Evolutionary conservation across 2,113 vertebrate genomes (phyloP).

Genomic region (Tiliqua scincoides): DNA sequence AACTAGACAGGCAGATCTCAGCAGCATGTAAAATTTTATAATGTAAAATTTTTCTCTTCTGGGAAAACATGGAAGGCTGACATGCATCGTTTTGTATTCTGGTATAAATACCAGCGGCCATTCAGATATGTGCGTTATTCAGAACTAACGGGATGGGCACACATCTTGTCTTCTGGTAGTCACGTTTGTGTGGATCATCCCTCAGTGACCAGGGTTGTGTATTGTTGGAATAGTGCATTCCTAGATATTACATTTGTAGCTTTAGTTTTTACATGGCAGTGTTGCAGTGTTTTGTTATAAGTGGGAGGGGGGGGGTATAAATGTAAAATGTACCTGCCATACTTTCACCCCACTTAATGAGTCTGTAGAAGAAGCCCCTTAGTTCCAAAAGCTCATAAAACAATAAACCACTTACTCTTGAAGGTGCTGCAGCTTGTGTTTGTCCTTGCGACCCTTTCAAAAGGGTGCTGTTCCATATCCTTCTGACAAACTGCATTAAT

Average conservation of each 20-base stretch:
- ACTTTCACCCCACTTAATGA: neutral
- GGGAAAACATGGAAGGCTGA: neutral
- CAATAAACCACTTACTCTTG: conserved; percentile 17
- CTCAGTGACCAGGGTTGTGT: neutral
- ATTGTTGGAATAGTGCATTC: neutral
- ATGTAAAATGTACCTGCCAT: neutral
- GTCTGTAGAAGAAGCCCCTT: neutral
- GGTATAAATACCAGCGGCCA: neutral
- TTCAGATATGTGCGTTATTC: too few species aligned
- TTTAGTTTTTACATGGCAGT: neutral
- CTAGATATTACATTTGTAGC: neutral
- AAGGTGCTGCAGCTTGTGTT: neutral
- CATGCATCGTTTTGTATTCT: neutral
- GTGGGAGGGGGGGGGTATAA: neutral
- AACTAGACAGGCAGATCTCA: too few species aligned
- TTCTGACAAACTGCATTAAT: neutral
- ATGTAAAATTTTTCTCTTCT: neutral
- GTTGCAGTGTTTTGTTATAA: too few species aligned
- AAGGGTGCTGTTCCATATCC: conserved; percentile 5
- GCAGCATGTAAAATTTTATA: neutral
- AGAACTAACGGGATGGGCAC: neutral
- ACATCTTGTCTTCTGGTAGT: neutral
- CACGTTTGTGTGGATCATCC: neutral
- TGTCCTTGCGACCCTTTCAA: neutral
- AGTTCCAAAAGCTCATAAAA: neutral